phyloP scores from a whole-genome alignment of 2,113 vertebrate species.

The Formicarius rufipectus region DNA sequence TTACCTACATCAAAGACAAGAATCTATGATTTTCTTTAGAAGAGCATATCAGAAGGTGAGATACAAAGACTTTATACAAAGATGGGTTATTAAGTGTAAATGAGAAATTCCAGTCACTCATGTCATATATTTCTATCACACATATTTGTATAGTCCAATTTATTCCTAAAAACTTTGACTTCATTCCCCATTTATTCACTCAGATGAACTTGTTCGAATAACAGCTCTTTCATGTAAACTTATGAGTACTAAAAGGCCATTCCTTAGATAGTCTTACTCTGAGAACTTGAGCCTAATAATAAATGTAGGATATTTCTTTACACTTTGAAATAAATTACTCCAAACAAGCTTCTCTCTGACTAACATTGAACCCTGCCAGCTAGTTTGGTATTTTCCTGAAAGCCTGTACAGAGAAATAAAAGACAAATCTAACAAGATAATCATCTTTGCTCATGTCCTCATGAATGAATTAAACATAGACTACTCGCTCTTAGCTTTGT shows the following conservation, averaged over 20 bases:
- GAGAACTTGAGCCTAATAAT: neutral
- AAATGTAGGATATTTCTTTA: neutral
- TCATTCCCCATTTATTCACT: neutral
- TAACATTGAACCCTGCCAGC: neutral
- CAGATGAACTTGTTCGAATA: neutral
- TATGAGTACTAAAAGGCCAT: neutral
- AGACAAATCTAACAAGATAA: neutral
- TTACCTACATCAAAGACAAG: neutral
- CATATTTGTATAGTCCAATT: neutral
- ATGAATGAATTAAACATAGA: neutral
- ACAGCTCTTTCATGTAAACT: neutral
- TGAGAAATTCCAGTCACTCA: neutral
- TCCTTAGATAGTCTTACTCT: neutral
- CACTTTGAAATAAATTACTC: neutral
- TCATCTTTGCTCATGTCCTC: neutral
- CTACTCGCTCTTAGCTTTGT: neutral
- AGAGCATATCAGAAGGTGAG: neutral
- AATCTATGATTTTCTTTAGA: neutral
- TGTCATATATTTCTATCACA: neutral
- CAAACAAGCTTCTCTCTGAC: neutral
- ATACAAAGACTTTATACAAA: neutral
- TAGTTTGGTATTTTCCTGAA: neutral
- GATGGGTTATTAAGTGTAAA: accelerated
- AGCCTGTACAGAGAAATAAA: neutral
- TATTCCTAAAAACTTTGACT: neutral